Evolutionary conservation across 2,113 vertebrate species (phyloP), one percentile per base, ranked within the genome.

Genomic region (Rutilus rutilus): DNA sequence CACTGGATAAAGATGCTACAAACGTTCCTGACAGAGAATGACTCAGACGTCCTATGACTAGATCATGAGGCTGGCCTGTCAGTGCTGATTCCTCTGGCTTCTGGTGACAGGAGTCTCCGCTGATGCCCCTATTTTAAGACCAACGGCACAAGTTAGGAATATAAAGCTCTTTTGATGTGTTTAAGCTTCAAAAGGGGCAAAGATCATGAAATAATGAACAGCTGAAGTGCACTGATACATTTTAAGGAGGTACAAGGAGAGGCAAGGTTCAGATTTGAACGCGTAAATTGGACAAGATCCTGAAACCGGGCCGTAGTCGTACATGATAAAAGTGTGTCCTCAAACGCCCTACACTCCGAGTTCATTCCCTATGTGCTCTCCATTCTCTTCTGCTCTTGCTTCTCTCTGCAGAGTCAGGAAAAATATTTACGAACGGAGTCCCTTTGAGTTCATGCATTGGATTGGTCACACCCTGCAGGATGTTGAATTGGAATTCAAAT

Each of bases 111-210:
- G 36, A 45, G 14, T 21, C 42, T 64, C 59, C 36, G 17, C 59
- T 1, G 78, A 80, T 45, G 1, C 4, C 15, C 14, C 52, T 19
- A 2, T 6, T 54, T 54, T 19, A 54, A 54, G 52, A 54, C 17
- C 5, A 3, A 57, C 4, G 42, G n/a, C 39, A 50, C 4, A 65
- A 27, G 14, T 65, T 7, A 62, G 78, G 78, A 81, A 81, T 50
- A 25, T 67, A 69, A 69, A 69, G 45, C 42, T 69, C 25, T 50
- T 27, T 33, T 52, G n/a, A 52, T 33, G 64, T 54, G 45, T 69
- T 69, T 8, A 69, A 82, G 17, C 64, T 82, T 82, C 69, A 82
- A 82, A 67, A 82, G 33, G 79, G 45, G 25, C 60, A 52, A 33
- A 36, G 17, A 54, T 82, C 64, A 50, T 45, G 9, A 30, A 50